Evolutionary conservation across 2,113 vertebrate species (phyloP).

Genomic region (Podarcis raffonei): DNA sequence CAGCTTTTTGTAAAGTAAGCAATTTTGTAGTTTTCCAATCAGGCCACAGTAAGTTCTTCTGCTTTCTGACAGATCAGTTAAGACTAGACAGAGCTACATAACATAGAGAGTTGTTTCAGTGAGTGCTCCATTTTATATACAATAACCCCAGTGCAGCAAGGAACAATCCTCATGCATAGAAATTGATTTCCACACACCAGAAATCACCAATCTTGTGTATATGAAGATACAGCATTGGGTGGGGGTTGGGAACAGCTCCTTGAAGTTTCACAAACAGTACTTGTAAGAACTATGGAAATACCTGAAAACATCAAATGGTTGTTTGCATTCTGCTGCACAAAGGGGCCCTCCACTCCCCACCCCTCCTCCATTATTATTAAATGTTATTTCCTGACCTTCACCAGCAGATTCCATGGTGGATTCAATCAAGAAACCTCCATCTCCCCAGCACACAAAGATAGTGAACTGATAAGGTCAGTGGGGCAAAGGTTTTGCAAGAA

Average conservation of each 20-base stretch:
- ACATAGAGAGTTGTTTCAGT: background rate
- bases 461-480: background rate
- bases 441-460: background rate
- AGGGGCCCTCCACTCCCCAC: background rate
- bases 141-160: background rate
- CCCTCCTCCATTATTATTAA: too few relatives aligned
- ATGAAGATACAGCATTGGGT: background rate
- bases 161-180: background rate
- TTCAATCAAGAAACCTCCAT: background rate
- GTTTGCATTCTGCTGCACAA: background rate
- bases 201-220: background rate
- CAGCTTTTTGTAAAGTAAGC: background rate
- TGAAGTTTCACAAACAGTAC: background rate
- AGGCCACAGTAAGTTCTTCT: background rate
- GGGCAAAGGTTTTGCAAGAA: background rate
- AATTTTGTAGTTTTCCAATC: background rate
- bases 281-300: background rate
- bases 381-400: too few relatives aligned
- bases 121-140: background rate
- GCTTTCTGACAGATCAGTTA: background rate
- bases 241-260: background rate
- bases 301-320: background rate
- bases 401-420: background rate
- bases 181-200: background rate
- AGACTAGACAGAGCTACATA: background rate